A percentile compares a stretch with the other conserved stretches of the same genome.
These are phyloP conservation scores for Salmo trutta DNA, from an alignment of 2,797 vertebrate species.

Conservation along the genomic window DNA sequence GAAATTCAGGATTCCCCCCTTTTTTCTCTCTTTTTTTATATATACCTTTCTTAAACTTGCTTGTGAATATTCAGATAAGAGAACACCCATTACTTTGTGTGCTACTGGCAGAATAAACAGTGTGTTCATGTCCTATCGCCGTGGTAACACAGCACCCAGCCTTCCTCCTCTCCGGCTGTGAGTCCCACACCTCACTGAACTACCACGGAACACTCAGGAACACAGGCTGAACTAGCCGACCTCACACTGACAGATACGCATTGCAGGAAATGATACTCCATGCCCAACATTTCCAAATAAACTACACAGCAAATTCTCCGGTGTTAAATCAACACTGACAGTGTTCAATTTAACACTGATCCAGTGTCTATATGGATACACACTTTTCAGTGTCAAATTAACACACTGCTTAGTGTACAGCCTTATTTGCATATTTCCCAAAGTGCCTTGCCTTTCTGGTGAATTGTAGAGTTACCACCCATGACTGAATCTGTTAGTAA, in stretches of 20 bases:
- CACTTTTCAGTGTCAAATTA: too few species aligned
- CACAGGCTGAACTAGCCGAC: conserved; percentile 10
- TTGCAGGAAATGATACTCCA: neutral
- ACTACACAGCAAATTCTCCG: neutral
- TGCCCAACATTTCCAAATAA: conserved; percentile 2
- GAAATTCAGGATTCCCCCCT: conserved; percentile 22
- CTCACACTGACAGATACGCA: conserved; percentile 9
- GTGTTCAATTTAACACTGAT: too few species aligned
- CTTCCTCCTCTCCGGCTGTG: conserved; percentile 19
- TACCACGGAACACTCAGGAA: conserved; percentile 6
- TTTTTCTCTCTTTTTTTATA: conserved; percentile 23
- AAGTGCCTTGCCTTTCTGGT: too few species aligned
- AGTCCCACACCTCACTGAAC: conserved; percentile 43
- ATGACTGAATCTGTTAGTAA: too few species aligned
- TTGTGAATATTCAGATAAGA: conserved; percentile 58
- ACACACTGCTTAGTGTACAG: too few species aligned
- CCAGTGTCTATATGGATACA: too few species aligned
- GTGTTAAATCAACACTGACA: too few species aligned
- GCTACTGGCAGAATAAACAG: conserved; percentile 7
- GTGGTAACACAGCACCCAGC: conserved; percentile 29
- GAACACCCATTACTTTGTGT: conserved; percentile 50
- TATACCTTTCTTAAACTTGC: conserved; percentile 19
- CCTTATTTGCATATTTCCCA: too few species aligned
- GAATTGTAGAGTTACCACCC: too few species aligned
- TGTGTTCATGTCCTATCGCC: conserved; percentile 18